These are phyloP conservation scores for Dasyurus viverrinus DNA, from an alignment of 2,113 vertebrate genomes.

Conservation along the genomic window DNA sequence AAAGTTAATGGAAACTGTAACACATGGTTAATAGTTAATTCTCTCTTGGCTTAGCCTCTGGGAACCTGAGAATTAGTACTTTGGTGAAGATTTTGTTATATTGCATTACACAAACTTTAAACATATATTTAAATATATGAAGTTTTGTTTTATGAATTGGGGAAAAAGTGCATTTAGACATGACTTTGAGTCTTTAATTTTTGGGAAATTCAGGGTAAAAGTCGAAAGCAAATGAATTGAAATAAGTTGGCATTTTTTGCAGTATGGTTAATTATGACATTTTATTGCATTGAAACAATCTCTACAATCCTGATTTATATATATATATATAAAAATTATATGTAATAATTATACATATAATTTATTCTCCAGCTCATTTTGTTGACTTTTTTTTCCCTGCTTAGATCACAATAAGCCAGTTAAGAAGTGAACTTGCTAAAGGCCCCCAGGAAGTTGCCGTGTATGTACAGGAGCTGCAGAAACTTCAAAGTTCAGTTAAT, in stretches of 20 bases:
- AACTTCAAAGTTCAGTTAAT: conserved; percentile 90
- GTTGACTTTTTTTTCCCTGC: conserved; percentile 56
- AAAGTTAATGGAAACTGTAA: neutral
- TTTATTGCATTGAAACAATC: conserved; percentile 25
- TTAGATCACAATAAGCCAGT: conserved; percentile 91
- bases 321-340: no score
- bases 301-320: conserved; percentile 23
- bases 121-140: conserved; percentile 43
- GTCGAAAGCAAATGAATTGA: conserved; percentile 42
- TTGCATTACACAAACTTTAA: neutral
- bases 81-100: neutral
- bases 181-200: conserved; percentile 42
- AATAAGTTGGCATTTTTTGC: neutral
- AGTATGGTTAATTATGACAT: neutral
- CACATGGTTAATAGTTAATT: neutral
- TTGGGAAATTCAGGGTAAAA: conserved; percentile 19
- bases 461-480: conserved; percentile 94
- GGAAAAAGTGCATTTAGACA: neutral
- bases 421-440: conserved; percentile 94
- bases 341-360: no score
- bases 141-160: conserved; percentile 31
- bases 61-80: neutral
- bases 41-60: neutral
- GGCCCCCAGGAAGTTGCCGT: conserved; percentile 96
- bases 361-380: conserved; percentile 40